phyloP scores from a whole-genome alignment of 2,888 invertebrate genomes.

The Tupiocoris notatus region DNA sequence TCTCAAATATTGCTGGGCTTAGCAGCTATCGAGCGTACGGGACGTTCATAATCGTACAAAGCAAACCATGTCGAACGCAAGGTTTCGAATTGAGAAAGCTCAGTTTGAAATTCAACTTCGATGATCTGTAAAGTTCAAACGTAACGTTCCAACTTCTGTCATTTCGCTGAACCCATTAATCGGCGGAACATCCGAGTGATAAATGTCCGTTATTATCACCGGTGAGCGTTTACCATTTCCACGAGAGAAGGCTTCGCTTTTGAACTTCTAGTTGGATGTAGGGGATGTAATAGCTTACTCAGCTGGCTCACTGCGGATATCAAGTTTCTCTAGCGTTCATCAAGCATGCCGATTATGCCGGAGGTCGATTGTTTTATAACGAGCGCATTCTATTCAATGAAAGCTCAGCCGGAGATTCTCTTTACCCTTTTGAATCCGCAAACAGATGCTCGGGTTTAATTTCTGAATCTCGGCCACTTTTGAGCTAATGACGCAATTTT shows the following conservation, averaged over 20 bases:
- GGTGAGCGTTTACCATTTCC: background rate
- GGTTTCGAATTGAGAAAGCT: no score
- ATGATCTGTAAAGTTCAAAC: no score
- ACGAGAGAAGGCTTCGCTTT: background rate
- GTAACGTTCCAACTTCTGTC: no score
- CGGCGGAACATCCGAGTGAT: background rate
- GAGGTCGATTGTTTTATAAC: background rate
- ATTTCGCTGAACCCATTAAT: no score
- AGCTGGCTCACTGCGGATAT: background rate
- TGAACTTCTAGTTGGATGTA: background rate
- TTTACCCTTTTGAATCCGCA: background rate
- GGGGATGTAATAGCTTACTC: background rate
- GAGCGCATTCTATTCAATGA: background rate
- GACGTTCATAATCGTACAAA: no score
- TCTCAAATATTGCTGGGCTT: no score
- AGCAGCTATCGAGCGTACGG: no score
- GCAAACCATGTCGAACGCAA: no score
- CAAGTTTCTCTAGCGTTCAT: background rate
- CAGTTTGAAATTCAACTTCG: no score
- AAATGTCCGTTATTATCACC: background rate
- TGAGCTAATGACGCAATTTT: background rate
- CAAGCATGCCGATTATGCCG: background rate
- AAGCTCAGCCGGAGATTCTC: background rate
- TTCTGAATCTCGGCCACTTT: background rate
- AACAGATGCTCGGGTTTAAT: background rate